Evolutionary conservation across 2,113 vertebrate genomes (phyloP).

Genomic region (Etheostoma spectabile): DNA sequence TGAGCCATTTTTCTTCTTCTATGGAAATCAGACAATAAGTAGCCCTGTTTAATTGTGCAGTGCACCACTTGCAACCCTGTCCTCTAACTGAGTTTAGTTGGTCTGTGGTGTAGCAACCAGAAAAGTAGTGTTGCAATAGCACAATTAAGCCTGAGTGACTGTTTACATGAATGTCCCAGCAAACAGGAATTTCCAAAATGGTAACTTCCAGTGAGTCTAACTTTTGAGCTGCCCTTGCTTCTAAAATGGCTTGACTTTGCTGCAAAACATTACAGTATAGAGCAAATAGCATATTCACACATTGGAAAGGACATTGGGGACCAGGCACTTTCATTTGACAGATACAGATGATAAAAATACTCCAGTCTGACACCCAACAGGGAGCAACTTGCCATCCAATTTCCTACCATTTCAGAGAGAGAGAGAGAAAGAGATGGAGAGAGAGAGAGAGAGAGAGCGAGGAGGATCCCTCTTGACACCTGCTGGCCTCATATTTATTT

Average conservation of each 20-base stretch:
- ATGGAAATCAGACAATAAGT: constrained; percentile 1
- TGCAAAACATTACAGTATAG: constrained; percentile 27
- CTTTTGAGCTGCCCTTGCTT: not conserved
- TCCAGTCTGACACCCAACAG: constrained; percentile 51
- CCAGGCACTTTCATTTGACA: constrained; percentile 55
- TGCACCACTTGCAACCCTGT: not conserved
- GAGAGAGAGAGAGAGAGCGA: constrained; percentile 8
- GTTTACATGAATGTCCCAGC: not conserved
- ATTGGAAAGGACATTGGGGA: constrained; percentile 52
- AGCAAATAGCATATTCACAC: constrained; percentile 22
- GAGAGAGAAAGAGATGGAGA: constrained; percentile 15
- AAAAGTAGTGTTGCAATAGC: not conserved
- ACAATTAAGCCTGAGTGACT: not conserved
- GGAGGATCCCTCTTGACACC: constrained; percentile 53
- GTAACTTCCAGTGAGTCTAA: not conserved
- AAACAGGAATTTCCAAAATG: not conserved
- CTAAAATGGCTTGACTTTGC: constrained; percentile 33
- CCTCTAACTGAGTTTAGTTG: constrained; percentile 10
- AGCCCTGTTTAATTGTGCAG: constrained; percentile 11
- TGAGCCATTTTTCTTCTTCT: constrained; percentile 8
- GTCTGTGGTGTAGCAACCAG: not conserved
- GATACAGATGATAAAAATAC: constrained; percentile 61
- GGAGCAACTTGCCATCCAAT: constrained; percentile 50
- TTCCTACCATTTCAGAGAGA: constrained; percentile 45
- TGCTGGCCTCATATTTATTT: constrained; percentile 54